Conservation (phyloP, 1,140 invertebrate genomes). For the Drosophila pruinosa region DNA sequence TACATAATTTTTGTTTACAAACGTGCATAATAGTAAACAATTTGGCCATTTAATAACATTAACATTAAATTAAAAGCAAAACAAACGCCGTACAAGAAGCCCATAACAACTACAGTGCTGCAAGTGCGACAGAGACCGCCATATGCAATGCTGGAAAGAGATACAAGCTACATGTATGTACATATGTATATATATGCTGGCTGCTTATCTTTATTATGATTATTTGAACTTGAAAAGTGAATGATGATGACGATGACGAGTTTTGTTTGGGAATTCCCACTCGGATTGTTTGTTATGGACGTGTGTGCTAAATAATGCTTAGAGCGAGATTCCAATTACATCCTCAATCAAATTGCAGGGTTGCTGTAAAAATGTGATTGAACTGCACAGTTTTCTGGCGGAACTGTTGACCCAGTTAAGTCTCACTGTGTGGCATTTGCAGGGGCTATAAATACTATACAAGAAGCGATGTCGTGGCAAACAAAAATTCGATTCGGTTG, state of each 20-base stretch:
- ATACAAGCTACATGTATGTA: slow-evolving; percentile 19
- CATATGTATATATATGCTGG: slow-evolving; percentile 23
- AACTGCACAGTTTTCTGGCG: slow-evolving; percentile 1
- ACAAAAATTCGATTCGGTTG: slow-evolving; percentile 7
- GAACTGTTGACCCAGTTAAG: slow-evolving; percentile 64
- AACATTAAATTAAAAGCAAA: slow-evolving; percentile 81
- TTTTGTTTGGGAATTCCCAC: slow-evolving; percentile 78
- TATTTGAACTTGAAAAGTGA: slow-evolving; percentile 74
- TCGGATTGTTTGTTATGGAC: slow-evolving; percentile 40
- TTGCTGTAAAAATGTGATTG: background rate
- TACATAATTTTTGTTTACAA: slow-evolving; percentile 82
- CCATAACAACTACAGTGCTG: slow-evolving; percentile 19
- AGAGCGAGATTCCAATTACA: background rate
- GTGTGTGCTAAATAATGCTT: background rate
- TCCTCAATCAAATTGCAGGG: background rate
- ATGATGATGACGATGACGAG: slow-evolving; percentile 70
- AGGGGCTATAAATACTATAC: slow-evolving; percentile 38
- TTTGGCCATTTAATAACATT: slow-evolving; percentile 82
- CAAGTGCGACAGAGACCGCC: background rate
- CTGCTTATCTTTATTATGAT: slow-evolving; percentile 81
- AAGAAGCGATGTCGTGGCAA: slow-evolving; percentile 20
- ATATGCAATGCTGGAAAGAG: background rate
- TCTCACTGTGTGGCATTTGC: slow-evolving; percentile 25
- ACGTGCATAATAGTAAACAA: slow-evolving; percentile 79
- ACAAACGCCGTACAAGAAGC: slow-evolving; percentile 61